A percentile compares a stretch with the other conserved stretches of the same genome.
Conservation (phyloP, 1,140 invertebrate genomes). For the Eriosoma lanigerum region DNA sequence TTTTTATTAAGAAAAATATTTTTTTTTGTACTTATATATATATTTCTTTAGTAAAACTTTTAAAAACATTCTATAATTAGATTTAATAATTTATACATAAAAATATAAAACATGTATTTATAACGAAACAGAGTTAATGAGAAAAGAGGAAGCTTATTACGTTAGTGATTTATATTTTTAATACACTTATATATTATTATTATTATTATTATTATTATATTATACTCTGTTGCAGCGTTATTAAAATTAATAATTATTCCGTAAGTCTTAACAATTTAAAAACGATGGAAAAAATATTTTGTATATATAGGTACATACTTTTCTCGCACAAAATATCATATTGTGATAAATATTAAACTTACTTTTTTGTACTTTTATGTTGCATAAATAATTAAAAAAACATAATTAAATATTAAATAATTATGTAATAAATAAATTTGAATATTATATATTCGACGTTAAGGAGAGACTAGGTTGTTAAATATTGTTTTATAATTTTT, state of each 20-base stretch:
- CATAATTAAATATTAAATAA: no score
- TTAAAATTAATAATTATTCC: slow-evolving; percentile 22
- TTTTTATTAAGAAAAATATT: slow-evolving; percentile 23
- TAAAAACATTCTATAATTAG: slow-evolving; percentile 30
- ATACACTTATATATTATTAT: neutral
- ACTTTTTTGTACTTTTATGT: no score
- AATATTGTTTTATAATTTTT: no score
- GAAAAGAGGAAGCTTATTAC: slow-evolving; percentile 4
- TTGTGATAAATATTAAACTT: neutral
- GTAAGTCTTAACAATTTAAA: neutral
- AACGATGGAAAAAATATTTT: neutral
- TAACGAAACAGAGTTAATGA: neutral
- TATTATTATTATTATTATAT: no score
- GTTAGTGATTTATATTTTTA: slow-evolving; percentile 19
- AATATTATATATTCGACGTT: no score
- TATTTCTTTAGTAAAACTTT: neutral
- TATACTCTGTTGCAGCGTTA: neutral
- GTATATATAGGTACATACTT: neutral
- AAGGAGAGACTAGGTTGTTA: no score
- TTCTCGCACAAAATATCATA: neutral
- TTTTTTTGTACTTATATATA: neutral
- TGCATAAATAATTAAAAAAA: no score
- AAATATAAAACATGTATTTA: neutral
- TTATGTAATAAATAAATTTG: no score
- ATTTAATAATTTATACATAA: slow-evolving; percentile 15